These are phyloP conservation scores for Mus musculus DNA, from an alignment of 2,113 vertebrate species.

Conservation along the genomic window GRCm39 chr1:138346001-138346500, in stretches of 20 bases:
- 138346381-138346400: not conserved
- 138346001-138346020: not conserved
- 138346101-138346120: not conserved
- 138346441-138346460: accelerated
- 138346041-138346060: not conserved
- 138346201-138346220: accelerated
- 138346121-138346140: not conserved
- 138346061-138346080: slow-evolving; percentile 18
- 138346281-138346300: accelerated
- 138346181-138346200: accelerated
- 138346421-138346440: accelerated
- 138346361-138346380: not conserved
- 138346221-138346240: not conserved
- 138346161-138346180: not conserved
- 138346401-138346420: not conserved
- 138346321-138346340: not conserved
- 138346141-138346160: not conserved
- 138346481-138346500: not conserved
- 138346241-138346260: accelerated
- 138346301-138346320: not conserved
- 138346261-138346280: accelerated
- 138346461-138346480: not conserved
- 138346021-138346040: not conserved
- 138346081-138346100: slow-evolving; percentile 12
- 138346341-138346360: not conserved